These are phyloP conservation scores for Oreocharis arfaki DNA, from an alignment of 2,113 vertebrate genomes.

Conservation along the genomic window DNA sequence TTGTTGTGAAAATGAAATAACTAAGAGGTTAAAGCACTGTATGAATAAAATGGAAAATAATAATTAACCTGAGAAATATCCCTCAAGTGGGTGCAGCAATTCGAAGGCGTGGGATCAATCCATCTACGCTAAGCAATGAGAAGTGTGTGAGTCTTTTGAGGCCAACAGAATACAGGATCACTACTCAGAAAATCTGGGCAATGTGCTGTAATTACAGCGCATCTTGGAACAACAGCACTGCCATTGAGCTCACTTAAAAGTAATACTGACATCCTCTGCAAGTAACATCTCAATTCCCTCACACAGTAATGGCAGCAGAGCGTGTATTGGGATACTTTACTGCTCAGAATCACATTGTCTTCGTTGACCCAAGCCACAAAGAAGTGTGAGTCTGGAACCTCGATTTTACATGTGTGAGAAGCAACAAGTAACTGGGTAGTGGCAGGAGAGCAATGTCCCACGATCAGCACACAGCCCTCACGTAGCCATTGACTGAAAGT, in stretches of 20 bases:
- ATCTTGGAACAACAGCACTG: neutral
- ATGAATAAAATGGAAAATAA: neutral
- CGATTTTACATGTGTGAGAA: neutral
- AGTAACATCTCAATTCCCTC: neutral
- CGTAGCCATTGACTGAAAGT: fast-evolving
- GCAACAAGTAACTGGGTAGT: neutral
- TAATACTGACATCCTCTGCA: neutral
- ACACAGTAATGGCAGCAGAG: neutral
- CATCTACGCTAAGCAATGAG: neutral
- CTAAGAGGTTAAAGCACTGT: neutral
- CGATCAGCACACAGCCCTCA: neutral
- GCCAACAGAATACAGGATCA: neutral
- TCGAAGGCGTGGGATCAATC: neutral
- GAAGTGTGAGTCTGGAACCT: neutral
- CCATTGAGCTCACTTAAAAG: neutral
- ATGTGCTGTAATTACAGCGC: neutral
- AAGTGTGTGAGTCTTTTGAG: neutral
- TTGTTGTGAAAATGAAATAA: neutral
- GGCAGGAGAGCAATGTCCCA: neutral
- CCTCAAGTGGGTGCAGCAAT: neutral
- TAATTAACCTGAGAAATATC: neutral
- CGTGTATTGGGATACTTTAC: neutral
- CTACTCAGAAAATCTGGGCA: neutral
- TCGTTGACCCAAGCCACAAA: neutral
- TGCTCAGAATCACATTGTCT: neutral